phyloP scores from a whole-genome alignment of 2,113 vertebrate species.

The Oenanthe melanoleuca region DNA sequence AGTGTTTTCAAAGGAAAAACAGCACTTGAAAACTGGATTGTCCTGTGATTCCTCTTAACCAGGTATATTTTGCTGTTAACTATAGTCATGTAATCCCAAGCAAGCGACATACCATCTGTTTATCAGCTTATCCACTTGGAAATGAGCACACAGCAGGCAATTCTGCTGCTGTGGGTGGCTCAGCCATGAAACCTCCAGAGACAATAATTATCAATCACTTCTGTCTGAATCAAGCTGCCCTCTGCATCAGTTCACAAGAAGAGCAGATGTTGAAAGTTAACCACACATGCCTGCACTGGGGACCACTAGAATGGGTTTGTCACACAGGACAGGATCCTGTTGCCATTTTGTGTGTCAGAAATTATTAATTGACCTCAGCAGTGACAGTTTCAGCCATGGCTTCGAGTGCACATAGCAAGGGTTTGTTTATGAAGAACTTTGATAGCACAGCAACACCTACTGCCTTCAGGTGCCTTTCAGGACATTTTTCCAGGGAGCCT shows the following conservation, averaged over 20 bases:
- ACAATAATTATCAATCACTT: accelerated
- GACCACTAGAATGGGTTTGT: accelerated
- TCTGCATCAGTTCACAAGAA: neutral
- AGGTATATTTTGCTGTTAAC: neutral
- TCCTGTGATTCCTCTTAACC: slow-evolving; percentile 2
- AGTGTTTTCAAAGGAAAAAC: slow-evolving; percentile 16
- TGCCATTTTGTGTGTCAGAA: neutral
- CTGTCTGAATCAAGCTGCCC: neutral
- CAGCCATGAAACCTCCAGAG: neutral
- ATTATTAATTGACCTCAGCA: neutral
- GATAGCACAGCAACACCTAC: neutral
- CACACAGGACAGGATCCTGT: neutral
- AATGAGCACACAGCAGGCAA: accelerated
- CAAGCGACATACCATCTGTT: neutral
- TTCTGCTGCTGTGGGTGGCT: neutral
- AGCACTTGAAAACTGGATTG: neutral
- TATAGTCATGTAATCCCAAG: neutral
- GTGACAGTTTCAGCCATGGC: neutral
- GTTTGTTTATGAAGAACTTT: neutral
- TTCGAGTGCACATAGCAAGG: neutral
- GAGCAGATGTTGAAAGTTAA: neutral
- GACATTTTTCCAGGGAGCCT: neutral
- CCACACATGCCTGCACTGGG: neutral
- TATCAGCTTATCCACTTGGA: neutral
- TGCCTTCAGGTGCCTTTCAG: neutral